A percentile compares a stretch with the other conserved stretches of the same genome.
phyloP scores from a whole-genome alignment of 2,888 invertebrate genomes.

The Marasmarcha lunaedactyla region DNA sequence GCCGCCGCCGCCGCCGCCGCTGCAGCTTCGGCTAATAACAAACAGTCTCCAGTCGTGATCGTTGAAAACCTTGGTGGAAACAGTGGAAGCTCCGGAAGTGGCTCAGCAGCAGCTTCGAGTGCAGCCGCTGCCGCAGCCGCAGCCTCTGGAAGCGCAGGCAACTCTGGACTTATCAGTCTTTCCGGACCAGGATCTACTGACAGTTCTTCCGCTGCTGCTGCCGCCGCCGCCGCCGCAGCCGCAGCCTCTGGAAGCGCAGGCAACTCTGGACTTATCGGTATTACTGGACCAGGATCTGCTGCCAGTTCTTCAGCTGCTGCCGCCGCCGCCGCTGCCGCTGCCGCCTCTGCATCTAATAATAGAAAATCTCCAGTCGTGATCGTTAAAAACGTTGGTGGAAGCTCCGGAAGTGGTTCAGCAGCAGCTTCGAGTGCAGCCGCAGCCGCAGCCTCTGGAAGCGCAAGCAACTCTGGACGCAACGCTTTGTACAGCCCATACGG shows the following conservation, averaged over 20 bases:
- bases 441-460: too few relatives aligned
- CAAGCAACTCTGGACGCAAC: too few relatives aligned
- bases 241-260: background rate
- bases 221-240: conserved; percentile 1
- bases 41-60: too few relatives aligned
- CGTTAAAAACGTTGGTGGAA: too few relatives aligned
- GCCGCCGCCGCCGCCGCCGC: too few relatives aligned
- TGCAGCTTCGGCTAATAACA: too few relatives aligned
- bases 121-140: background rate
- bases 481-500: too few relatives aligned
- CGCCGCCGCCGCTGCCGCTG: background rate
- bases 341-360: background rate
- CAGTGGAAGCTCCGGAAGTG: background rate
- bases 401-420: too few relatives aligned
- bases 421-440: too few relatives aligned
- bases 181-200: conserved; percentile 4
- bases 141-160: background rate
- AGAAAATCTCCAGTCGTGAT: too few relatives aligned
- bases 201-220: conserved; percentile 1
- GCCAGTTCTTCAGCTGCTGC: conserved; percentile 1
- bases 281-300: conserved; percentile 2
- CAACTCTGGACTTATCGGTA: background rate
- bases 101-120: background rate
- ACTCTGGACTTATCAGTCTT: background rate
- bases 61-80: too few relatives aligned